A percentile compares a stretch with the other conserved stretches of the same genome.
phyloP scores from a whole-genome alignment of 2,888 invertebrate species.

The Drosophila recens region DNA sequence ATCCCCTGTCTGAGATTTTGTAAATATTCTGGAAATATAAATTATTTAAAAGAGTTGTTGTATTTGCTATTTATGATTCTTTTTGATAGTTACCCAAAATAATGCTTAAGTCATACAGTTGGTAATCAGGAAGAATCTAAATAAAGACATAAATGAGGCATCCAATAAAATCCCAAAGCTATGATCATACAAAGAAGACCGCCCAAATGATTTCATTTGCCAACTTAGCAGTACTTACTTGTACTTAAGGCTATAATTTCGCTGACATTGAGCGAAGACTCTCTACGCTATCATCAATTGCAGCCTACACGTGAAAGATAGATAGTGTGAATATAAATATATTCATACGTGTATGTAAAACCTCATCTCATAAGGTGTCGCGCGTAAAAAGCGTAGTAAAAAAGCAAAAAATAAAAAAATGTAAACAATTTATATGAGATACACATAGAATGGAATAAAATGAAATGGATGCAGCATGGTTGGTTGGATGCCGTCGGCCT shows the following conservation, averaged over 20 bases:
- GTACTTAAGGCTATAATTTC: constrained; percentile 31
- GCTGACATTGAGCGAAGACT: constrained; percentile 41
- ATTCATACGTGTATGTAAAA: constrained; percentile 6
- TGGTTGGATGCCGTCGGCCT: constrained; percentile 20
- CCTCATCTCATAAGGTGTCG: constrained; percentile 36
- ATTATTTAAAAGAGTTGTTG: no score
- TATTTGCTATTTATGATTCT: not conserved
- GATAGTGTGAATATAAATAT: constrained; percentile 1
- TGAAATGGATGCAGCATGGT: constrained; percentile 25
- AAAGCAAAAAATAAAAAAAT: constrained; percentile 10
- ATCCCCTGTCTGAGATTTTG: no score
- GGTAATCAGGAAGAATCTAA: constrained; percentile 12
- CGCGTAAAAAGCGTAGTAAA: constrained; percentile 7
- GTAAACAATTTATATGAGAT: constrained; percentile 38
- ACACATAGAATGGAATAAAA: not conserved
- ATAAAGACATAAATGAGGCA: constrained; percentile 19
- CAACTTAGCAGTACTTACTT: constrained; percentile 6
- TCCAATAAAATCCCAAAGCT: constrained; percentile 12
- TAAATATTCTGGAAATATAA: not conserved
- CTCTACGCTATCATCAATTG: constrained; percentile 26
- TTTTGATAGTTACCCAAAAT: not conserved
- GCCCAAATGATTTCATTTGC: constrained; percentile 34
- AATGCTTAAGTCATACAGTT: not conserved
- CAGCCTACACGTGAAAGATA: constrained; percentile 30
- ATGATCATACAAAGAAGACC: constrained; percentile 55